Base-by-base conservation (phyloP, 2,888 invertebrate genomes). In the Hirtodrosophila confusa region DNA sequence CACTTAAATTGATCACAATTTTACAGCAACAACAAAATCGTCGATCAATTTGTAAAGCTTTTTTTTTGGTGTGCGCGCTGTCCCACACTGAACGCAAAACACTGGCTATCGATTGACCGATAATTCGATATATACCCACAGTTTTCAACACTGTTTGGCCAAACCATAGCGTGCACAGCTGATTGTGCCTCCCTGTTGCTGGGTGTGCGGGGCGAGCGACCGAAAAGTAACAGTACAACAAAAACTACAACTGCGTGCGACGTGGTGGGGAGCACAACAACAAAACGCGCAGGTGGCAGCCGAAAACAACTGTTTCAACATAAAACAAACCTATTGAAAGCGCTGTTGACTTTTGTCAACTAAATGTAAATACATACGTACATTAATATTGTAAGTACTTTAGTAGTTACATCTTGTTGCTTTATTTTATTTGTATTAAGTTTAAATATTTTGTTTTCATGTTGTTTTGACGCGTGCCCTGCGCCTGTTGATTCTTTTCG, bases 231-330 rank as follows among this genome's bases (percentile, higher is more conserved):
- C 57, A 56, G 73, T 48, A 48, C 11, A 66, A 56, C 53, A 64
- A 41, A 53, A 68, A 33, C 31, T 17, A 37, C 29, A 40, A 33
- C 11, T 64, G 12, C 36, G 35, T 69, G 69, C 67, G 80, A 68
- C 80, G 79, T 83, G 86, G 72, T 78, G 67, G 69, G 57, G 17
- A 72, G 63, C 44, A 55, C 49, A 64, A 66, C 66, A 71, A 44
- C 45, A 23, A 43, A 56, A 36, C 58, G 37, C n/a, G 54, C 78
- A 75, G 76, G 76, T 73, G 73, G 49, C 60, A 56, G 65, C 49
- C 12, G 7, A 61, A 71, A 88, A 86, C 88, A 88, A 86, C 88
- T 88, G 84, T 85, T 83, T 65, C 75, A 86, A 83, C 75, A 75
- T 50, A 56, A 62, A 71, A 44, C 44, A 64, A 67, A 77, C 56